These are phyloP conservation scores for Ecdyonurus torrentis DNA, from an alignment of 2,888 invertebrate species.

Conservation along the genomic window DNA sequence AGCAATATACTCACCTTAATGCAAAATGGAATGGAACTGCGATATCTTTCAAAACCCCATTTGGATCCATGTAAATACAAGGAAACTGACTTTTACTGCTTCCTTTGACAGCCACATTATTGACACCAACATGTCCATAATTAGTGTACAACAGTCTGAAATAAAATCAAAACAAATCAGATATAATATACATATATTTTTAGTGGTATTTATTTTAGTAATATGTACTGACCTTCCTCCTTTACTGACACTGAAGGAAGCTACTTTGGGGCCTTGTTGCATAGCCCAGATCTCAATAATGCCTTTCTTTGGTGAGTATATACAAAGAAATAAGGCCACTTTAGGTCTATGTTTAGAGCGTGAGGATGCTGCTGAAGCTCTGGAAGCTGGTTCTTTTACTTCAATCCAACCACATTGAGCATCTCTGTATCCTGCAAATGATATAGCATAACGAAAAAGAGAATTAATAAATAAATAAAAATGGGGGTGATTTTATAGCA, in stretches of 20 bases:
- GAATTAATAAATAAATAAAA: neutral
- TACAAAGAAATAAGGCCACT: slow-evolving; percentile 66
- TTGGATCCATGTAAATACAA: slow-evolving; percentile 67
- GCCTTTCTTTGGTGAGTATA: slow-evolving; percentile 85
- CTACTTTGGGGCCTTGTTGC: slow-evolving; percentile 77
- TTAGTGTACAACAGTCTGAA: slow-evolving; percentile 55
- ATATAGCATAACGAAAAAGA: neutral
- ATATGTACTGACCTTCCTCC: slow-evolving; percentile 36
- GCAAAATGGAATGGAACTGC: slow-evolving; percentile 83
- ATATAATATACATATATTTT: neutral
- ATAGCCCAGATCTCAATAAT: slow-evolving; percentile 85
- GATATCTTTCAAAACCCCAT: slow-evolving; percentile 67
- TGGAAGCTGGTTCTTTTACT: slow-evolving; percentile 25
- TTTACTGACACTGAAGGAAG: slow-evolving; percentile 79
- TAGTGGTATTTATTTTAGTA: neutral
- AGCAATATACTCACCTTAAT: slow-evolving; percentile 30
- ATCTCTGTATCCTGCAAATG: slow-evolving; percentile 59
- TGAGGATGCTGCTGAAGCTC: neutral
- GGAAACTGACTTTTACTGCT: slow-evolving; percentile 45
- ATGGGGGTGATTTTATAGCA: no score
- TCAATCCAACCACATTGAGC: slow-evolving; percentile 90
- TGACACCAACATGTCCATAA: slow-evolving; percentile 63
- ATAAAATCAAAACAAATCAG: slow-evolving; percentile 8
- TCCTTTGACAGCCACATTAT: slow-evolving; percentile 31
- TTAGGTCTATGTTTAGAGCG: slow-evolving; percentile 27